Evolutionary conservation across 30 jellyfish, hydroid and myxozoan species (phyloP).

Genomic region (Pelagia noctiluca): DNA sequence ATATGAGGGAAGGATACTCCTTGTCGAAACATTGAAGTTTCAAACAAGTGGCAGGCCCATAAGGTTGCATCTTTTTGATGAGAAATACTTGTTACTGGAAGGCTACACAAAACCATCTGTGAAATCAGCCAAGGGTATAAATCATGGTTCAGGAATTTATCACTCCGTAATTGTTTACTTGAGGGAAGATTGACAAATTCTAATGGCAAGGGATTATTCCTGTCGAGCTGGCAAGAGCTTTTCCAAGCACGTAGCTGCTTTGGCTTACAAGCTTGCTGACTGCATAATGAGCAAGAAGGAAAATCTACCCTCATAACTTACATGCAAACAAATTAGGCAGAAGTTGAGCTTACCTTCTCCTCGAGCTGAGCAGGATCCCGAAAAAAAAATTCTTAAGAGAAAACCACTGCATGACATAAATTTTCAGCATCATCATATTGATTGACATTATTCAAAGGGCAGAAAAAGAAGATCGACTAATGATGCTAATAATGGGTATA

Average conservation of each 20-base stretch:
- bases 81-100: background rate
- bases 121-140: conserved; percentile 13
- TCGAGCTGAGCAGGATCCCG: conserved; percentile 15
- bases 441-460: background rate
- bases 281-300: conserved; percentile 12
- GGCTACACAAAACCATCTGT: conserved; percentile 24
- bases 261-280: conserved; percentile 15
- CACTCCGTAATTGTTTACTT: conserved; percentile 6
- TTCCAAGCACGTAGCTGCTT: conserved; percentile 19
- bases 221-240: conserved; percentile 12
- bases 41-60: conserved; percentile 22
- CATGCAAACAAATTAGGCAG: conserved; percentile 2
- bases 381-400: conserved; percentile 4
- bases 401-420: conserved; percentile 21
- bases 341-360: background rate
- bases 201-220: conserved; percentile 20
- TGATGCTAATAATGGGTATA: background rate
- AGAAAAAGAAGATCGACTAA: background rate
- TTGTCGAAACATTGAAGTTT: conserved; percentile 14
- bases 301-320: background rate
- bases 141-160: conserved; percentile 8
- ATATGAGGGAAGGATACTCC: background rate
- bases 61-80: background rate
- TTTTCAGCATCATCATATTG: background rate
- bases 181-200: background rate